These are phyloP conservation scores for Microcebus ravelobensis DNA, from an alignment of 2,113 vertebrate genomes.

Conservation along the genomic window DNA sequence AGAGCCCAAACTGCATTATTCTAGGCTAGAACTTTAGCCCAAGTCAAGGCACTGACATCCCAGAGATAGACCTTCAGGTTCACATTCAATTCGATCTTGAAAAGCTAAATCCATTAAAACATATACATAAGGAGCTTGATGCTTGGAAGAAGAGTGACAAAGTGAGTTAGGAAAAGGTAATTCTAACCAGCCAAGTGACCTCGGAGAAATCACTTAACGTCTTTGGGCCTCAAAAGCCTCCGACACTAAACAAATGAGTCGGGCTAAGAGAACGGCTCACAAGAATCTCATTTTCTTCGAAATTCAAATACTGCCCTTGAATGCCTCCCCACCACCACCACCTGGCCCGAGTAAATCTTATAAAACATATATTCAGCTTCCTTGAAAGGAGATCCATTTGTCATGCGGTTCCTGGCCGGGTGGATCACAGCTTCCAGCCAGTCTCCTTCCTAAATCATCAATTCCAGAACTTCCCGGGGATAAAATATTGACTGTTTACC, in stretches of 20 bases:
- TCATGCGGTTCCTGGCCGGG: background rate
- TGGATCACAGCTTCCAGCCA: background rate
- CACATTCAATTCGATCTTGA: background rate
- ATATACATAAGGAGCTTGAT: background rate
- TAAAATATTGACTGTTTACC: conserved; percentile 16
- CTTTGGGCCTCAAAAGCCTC: background rate
- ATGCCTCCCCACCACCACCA: background rate
- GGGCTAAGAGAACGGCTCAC: background rate
- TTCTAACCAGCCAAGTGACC: background rate
- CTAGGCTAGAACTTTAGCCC: background rate
- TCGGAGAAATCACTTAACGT: background rate
- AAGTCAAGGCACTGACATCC: background rate
- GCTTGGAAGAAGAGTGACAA: too few species aligned
- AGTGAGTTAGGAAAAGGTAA: background rate
- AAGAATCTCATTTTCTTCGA: background rate
- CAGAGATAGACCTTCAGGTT: background rate
- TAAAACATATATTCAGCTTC: background rate
- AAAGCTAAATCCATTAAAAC: background rate
- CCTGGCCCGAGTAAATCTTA: background rate
- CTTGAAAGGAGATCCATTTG: conserved; percentile 1
- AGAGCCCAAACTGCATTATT: background rate
- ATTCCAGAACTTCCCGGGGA: background rate
- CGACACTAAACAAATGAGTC: background rate
- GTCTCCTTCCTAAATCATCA: background rate
- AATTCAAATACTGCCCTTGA: conserved; percentile 11